These are phyloP conservation scores for Drosophila serrata DNA, from an alignment of 1,140 invertebrate species.

Conservation along the genomic window DNA sequence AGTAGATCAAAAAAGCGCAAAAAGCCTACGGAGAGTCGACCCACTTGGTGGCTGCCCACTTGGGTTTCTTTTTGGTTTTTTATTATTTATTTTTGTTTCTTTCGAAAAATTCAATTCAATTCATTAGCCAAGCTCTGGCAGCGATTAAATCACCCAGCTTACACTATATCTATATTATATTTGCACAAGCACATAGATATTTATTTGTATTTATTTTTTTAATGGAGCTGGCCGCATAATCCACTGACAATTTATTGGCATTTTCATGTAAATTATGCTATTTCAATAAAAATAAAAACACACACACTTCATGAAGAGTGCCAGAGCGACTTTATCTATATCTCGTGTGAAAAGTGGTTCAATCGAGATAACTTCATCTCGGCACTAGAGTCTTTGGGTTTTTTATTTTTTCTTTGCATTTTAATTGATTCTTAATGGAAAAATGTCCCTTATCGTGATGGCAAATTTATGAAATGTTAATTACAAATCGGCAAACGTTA, in stretches of 20 bases:
- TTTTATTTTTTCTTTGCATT: constrained; percentile 57
- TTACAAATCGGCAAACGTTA: constrained; percentile 67
- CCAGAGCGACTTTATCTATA: constrained; percentile 61
- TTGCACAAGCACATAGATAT: constrained; percentile 17
- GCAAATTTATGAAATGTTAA: constrained; percentile 84
- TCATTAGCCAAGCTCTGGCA: constrained; percentile 72
- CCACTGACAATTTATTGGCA: constrained; percentile 69
- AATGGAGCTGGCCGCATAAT: constrained; percentile 59
- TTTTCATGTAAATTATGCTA: constrained; percentile 80
- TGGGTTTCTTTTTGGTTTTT: constrained; percentile 37
- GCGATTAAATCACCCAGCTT: constrained; percentile 72
- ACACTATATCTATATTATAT: constrained; percentile 61
- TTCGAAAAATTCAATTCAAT: constrained; percentile 72
- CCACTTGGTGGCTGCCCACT: constrained; percentile 61
- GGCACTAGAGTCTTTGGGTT: constrained; percentile 8
- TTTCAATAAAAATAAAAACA: constrained; percentile 64
- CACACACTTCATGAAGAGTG: constrained; percentile 54
- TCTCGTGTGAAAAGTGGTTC: constrained; percentile 76
- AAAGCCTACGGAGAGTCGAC: constrained; percentile 67
- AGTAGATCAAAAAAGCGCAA: constrained; percentile 78
- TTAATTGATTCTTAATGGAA: constrained; percentile 85
- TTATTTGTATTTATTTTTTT: constrained; percentile 30
- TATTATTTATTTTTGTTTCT: constrained; percentile 4
- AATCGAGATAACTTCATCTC: constrained; percentile 77
- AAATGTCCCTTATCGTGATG: constrained; percentile 78